These are phyloP conservation scores for Myiagra hebetior DNA, from an alignment of 2,113 vertebrate species.

Conservation along the genomic window DNA sequence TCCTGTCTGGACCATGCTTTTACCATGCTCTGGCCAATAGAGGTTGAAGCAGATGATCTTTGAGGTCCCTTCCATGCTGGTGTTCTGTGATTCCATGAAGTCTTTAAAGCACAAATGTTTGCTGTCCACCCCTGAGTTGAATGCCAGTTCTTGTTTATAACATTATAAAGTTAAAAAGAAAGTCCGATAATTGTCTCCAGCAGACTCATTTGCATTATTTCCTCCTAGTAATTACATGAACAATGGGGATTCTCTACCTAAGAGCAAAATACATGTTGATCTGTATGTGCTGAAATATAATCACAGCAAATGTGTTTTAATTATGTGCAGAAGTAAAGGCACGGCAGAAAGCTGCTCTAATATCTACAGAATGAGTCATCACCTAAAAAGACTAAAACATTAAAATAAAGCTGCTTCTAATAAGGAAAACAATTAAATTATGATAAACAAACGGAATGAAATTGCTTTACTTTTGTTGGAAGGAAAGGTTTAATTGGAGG, in stretches of 20 bases:
- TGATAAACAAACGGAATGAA: constrained; percentile 33
- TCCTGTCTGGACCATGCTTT: neutral
- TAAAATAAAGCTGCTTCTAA: constrained; percentile 28
- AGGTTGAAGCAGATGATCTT: neutral
- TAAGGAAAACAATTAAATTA: constrained; percentile 50
- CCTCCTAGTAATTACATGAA: constrained; percentile 12
- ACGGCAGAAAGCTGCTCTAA: neutral
- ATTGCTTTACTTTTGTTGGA: constrained; percentile 13
- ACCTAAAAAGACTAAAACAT: neutral
- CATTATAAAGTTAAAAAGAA: constrained; percentile 3
- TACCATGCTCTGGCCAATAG: neutral
- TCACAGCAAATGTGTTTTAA: constrained; percentile 32
- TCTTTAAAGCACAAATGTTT: neutral
- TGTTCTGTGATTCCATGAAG: neutral
- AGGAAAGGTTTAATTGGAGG: constrained; percentile 17
- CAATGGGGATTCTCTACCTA: constrained; percentile 36
- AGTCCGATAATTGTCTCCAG: constrained; percentile 24
- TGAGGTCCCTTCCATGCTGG: neutral
- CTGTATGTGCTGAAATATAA: constrained; percentile 23
- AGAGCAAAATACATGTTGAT: constrained; percentile 46
- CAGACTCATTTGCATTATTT: constrained; percentile 53
- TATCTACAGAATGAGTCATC: constrained; percentile 26
- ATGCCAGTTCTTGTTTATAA: constrained; percentile 45
- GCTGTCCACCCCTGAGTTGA: neutral
- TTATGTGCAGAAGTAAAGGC: constrained; percentile 6